These are phyloP conservation scores for Cosmopolites sordidus DNA, from an alignment of 2,888 invertebrate genomes.

Conservation along the genomic window DNA sequence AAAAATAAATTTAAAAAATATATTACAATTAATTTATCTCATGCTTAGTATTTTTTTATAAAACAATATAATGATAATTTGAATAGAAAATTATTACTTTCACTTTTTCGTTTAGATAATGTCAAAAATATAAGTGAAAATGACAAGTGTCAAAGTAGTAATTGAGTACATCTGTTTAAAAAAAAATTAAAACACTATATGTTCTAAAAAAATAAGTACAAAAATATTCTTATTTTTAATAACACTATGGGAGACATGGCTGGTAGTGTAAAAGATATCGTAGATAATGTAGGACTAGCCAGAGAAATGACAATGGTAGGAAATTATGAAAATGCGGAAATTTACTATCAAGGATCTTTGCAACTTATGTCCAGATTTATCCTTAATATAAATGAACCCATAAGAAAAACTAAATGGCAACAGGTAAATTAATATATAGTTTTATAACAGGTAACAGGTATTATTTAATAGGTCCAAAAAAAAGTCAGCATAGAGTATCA, in stretches of 20 bases:
- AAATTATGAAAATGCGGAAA: conserved; percentile 90
- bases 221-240: not conserved
- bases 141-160: too few species aligned
- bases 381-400: conserved; percentile 72
- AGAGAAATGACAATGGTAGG: conserved; percentile 93
- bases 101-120: too few species aligned
- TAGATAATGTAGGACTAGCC: conserved; percentile 91
- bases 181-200: too few species aligned
- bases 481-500: conserved; percentile 87
- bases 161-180: too few species aligned
- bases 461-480: conserved; percentile 69
- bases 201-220: too few species aligned
- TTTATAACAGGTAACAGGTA: not conserved
- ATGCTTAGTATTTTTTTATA: too few species aligned
- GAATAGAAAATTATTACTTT: too few species aligned
- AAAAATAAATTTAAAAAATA: too few species aligned
- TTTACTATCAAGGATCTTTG: conserved; percentile 89
- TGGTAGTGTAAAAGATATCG: conserved; percentile 84
- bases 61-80: too few species aligned
- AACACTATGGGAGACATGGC: conserved; percentile 58
- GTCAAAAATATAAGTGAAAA: too few species aligned
- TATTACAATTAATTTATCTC: too few species aligned
- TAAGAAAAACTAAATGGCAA: conserved; percentile 84
- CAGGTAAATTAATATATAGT: conserved; percentile 56
- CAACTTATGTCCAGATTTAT: conserved; percentile 86